Percentiles rank a stretch among this genome's conserved stretches.
phyloP scores from a whole-genome alignment of 2,113 vertebrate genomes.

The Lasiurus borealis region DNA sequence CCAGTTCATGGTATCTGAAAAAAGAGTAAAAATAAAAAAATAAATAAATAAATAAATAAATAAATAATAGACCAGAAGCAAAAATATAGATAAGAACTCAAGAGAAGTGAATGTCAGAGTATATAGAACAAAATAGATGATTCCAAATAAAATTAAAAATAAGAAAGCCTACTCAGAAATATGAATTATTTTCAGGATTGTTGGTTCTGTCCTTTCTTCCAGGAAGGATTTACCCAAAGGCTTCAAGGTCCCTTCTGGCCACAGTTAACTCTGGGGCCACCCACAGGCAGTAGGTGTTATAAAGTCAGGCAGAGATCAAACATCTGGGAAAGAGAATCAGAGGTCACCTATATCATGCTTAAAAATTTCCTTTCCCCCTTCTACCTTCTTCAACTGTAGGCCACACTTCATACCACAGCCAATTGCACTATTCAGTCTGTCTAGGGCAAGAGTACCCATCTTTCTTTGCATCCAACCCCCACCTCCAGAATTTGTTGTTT shows the following conservation, averaged over 20 bases:
- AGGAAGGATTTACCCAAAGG: neutral
- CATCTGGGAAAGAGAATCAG: slow-evolving; percentile 2
- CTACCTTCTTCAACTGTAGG: neutral
- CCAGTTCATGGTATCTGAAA: neutral
- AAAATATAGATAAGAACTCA: neutral
- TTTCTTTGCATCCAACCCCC: neutral
- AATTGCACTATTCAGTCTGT: neutral
- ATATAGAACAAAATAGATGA: neutral
- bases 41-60: no score
- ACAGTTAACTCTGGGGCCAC: slow-evolving; percentile 15
- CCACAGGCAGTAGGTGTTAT: neutral
- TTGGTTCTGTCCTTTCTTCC: neutral
- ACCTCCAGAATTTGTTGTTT: neutral
- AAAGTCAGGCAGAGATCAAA: slow-evolving; percentile 61
- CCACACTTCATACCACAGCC: neutral
- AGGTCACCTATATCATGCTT: neutral
- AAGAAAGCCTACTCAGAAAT: neutral
- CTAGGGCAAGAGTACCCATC: neutral
- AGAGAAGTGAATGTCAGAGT: slow-evolving; percentile 33
- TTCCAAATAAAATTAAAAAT: neutral
- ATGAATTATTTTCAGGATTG: neutral
- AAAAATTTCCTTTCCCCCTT: neutral
- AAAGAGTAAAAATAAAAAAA: neutral
- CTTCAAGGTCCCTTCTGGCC: neutral
- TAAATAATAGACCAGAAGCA: neutral